Evolutionary conservation across 2,113 vertebrate species (phyloP).

Genomic region (Caretta caretta): DNA sequence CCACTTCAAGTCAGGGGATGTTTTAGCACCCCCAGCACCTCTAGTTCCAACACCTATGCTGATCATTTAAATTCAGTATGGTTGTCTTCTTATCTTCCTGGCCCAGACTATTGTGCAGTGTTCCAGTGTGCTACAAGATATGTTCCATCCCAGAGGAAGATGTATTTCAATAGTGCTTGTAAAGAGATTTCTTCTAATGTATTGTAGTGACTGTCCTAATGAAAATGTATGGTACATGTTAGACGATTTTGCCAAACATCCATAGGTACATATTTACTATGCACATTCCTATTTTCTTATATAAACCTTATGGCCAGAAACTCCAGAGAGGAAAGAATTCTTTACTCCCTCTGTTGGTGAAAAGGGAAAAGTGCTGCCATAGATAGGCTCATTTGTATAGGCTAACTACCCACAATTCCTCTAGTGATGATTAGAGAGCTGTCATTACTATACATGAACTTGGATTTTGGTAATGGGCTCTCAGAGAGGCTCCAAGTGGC

Average conservation of each 20-base stretch:
- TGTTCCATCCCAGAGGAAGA: neutral
- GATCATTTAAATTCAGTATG: slow-evolving; percentile 51
- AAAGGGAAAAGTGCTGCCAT: slow-evolving; percentile 66
- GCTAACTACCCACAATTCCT: neutral
- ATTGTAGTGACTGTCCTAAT: slow-evolving; percentile 1
- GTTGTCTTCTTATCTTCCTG: slow-evolving; percentile 59
- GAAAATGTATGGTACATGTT: neutral
- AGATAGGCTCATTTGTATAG: slow-evolving; percentile 22
- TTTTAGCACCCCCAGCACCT: no score
- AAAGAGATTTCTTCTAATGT: slow-evolving; percentile 16
- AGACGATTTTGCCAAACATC: slow-evolving; percentile 22
- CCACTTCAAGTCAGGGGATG: no score
- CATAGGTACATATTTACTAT: slow-evolving; percentile 49
- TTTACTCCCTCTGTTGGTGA: slow-evolving; percentile 76
- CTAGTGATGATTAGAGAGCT: neutral
- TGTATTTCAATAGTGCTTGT: slow-evolving; percentile 32
- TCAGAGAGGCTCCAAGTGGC: neutral
- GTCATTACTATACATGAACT: neutral
- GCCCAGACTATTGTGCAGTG: neutral
- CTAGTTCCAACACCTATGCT: neutral
- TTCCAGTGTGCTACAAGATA: slow-evolving; percentile 53
- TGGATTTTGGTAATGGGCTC: neutral
- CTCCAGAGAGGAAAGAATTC: slow-evolving; percentile 63
- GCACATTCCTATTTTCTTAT: neutral
- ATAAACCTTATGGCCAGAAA: neutral